Percentiles rank a stretch among this genome's conserved stretches.
Conservation (phyloP, 1,140 invertebrate species). For the Orchesella cincta region DNA sequence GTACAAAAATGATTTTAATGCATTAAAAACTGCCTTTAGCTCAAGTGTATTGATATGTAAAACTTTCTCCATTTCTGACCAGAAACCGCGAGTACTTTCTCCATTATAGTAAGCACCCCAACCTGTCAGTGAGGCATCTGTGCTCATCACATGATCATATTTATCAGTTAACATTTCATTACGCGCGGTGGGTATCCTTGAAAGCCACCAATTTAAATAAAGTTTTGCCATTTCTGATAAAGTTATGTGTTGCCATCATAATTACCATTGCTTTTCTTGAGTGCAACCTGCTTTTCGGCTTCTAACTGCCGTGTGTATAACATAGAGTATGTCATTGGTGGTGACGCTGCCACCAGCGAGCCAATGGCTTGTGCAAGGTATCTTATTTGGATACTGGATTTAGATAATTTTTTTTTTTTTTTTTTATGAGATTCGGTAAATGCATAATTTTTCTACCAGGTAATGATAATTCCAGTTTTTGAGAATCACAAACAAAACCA, state of each 20-base stretch:
- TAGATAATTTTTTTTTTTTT: background rate
- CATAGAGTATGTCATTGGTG: background rate
- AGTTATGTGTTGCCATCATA: background rate
- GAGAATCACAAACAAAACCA: conserved; percentile 25
- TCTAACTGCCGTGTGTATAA: conserved; percentile 29
- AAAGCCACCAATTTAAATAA: conserved; percentile 18
- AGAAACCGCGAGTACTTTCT: conserved; percentile 15
- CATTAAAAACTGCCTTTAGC: conserved; percentile 31
- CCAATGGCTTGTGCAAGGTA: background rate
- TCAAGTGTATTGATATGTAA: conserved; percentile 40
- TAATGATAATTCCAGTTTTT: background rate
- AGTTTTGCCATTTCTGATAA: background rate
- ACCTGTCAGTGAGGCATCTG: conserved; percentile 31
- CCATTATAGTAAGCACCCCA: conserved; percentile 21
- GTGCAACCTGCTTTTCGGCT: background rate
- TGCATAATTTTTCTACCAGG: background rate
- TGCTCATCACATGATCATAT: background rate
- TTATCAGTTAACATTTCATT: background rate
- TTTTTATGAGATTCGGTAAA: background rate
- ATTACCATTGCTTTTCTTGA: background rate
- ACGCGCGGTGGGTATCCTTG: background rate
- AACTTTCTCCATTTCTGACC: background rate
- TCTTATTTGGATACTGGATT: background rate
- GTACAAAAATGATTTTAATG: conserved; percentile 17
- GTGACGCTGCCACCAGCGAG: background rate